Conservation (phyloP, 1,140 invertebrate genomes). For the Drosophila elegans region DNA sequence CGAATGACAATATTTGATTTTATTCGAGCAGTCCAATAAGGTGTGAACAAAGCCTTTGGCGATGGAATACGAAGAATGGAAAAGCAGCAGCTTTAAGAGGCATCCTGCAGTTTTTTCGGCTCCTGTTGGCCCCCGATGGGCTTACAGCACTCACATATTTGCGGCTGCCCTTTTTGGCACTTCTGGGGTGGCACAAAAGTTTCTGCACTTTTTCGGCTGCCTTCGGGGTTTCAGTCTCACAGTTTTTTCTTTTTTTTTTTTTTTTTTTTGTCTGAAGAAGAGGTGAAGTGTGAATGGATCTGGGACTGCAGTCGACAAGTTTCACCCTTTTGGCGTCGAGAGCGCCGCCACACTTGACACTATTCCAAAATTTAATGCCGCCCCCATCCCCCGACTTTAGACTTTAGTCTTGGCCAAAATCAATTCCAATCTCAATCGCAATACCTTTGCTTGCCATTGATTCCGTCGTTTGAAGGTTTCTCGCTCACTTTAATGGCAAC, state of each 20-base stretch:
- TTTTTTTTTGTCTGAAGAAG: constrained; percentile 2
- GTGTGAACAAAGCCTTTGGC: neutral
- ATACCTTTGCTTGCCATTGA: constrained; percentile 24
- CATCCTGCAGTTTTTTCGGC: neutral
- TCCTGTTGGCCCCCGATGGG: neutral
- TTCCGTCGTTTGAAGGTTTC: constrained; percentile 35
- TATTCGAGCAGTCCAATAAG: constrained; percentile 1
- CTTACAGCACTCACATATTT: constrained; percentile 9
- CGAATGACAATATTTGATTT: neutral
- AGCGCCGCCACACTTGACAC: constrained; percentile 32
- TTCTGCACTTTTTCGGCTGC: constrained; percentile 18
- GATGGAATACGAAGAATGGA: neutral
- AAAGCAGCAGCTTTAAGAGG: neutral
- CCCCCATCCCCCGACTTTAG: neutral
- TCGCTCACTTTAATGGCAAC: constrained; percentile 34
- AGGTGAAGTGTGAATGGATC: constrained; percentile 6
- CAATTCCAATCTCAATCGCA: neutral
- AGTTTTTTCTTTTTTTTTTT: neutral
- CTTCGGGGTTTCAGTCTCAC: neutral
- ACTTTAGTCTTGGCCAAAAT: neutral
- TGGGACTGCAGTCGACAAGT: constrained; percentile 36
- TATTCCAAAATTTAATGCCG: constrained; percentile 35
- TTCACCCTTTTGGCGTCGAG: constrained; percentile 9
- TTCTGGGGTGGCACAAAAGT: constrained; percentile 19
- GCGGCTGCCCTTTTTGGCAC: constrained; percentile 20